These are phyloP conservation scores for Zophobas morio DNA, from an alignment of 1,140 invertebrate genomes.

Conservation along the genomic window DNA sequence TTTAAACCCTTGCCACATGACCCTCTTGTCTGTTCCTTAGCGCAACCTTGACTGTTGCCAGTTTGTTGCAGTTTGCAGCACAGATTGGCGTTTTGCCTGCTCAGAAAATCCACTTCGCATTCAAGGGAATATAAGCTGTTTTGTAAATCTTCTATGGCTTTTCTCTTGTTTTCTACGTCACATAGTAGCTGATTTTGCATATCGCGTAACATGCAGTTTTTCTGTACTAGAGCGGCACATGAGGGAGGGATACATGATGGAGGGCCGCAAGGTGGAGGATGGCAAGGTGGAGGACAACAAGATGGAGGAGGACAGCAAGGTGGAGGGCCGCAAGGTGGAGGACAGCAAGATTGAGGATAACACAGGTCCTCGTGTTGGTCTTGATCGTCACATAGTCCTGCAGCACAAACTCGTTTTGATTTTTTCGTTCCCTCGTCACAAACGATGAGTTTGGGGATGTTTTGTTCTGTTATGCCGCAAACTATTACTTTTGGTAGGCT, in stretches of 20 bases:
- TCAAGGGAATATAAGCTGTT: no score
- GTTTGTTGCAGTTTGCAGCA: no score
- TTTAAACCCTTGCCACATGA: no score
- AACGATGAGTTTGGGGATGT: constrained; percentile 12
- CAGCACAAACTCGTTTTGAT: neutral
- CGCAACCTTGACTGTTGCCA: no score
- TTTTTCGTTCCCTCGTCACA: constrained; percentile 6
- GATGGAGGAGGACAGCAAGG: neutral
- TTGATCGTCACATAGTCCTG: neutral
- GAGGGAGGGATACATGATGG: neutral
- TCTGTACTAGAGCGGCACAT: neutral
- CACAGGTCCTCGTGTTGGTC: neutral
- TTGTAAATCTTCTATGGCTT: no score
- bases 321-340: neutral
- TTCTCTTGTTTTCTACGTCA: no score
- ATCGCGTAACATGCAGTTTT: neutral
- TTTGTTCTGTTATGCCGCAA: constrained; percentile 18
- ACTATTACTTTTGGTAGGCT: constrained; percentile 12
- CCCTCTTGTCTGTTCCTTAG: no score
- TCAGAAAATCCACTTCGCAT: no score
- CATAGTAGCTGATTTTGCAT: no score
- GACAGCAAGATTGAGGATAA: neutral
- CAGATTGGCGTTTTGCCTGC: no score
- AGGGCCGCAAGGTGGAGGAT: neutral
- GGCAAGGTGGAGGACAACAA: neutral